Base-by-base conservation (phyloP, 1,140 invertebrate species). In the Drosophila baimaii region DNA sequence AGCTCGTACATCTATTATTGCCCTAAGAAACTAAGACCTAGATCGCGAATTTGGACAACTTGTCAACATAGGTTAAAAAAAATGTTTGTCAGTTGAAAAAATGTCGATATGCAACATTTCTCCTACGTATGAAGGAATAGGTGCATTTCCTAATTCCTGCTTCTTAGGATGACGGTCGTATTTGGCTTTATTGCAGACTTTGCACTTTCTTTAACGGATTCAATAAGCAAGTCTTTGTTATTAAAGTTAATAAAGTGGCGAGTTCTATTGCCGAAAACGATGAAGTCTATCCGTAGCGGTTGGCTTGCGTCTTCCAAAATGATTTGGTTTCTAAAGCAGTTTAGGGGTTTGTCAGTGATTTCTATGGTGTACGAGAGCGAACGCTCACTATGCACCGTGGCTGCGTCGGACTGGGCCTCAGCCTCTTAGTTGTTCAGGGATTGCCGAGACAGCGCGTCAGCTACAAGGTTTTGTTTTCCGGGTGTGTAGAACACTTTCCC, bases 311-410 rank as follows among this genome's bases (percentile, higher is more conserved):
- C 56, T 49, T 79, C 31, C 12, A 70, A 13, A 27, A 71, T 52
- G 13, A 64, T 75, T 35, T 75, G 58, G 39, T 71, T 76, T 49
- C 57, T 54, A 17, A 77, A 73, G 35, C 61, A 72, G 47, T 61
- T 73, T 7, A 77, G 29, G 3, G 55, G 74, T 35, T 66, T 77
- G 15, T 77, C 74, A n/a, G 49, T 59, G 19, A 47, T 25, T 4
- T 65, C 62, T 6, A 77, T 37, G 8, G 56, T 49, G 19, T 61
- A 62, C 5, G 62, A 56, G 10, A 43, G 52, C 3, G 43, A 62
- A 37, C 37, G 29, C 51, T 73, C 63, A 21, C 55, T 73, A 33
- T 59, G 55, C 27, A 61, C 27, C 10, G 63, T 73, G 8, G 63
- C 55, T 5, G 19, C 54, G 5, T 63, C 25, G 6, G 65, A 62